A percentile compares a stretch with the other conserved stretches of the same genome.
Evolutionary conservation across 2,888 invertebrate genomes (phyloP).

Genomic region (Eurytoma californica): DNA sequence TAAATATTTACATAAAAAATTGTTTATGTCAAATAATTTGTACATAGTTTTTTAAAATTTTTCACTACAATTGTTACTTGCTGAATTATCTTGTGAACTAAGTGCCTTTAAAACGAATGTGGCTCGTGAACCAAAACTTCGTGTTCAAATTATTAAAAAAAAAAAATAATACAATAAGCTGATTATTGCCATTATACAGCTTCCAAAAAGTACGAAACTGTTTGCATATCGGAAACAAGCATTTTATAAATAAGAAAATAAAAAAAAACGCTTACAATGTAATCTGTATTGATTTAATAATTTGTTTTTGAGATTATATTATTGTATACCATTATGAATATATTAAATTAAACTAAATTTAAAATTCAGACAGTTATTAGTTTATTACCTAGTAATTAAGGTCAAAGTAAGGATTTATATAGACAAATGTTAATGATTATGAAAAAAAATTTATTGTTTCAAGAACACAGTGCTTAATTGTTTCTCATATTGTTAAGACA

Average conservation of each 20-base stretch:
- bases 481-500: slow-evolving; percentile 36
- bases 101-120: slow-evolving; percentile 54
- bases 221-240: slow-evolving; percentile 35
- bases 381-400: background rate
- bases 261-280: slow-evolving; percentile 41
- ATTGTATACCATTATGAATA: slow-evolving; percentile 27
- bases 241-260: slow-evolving; percentile 44
- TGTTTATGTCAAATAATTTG: slow-evolving; percentile 47
- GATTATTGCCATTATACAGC: slow-evolving; percentile 41
- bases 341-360: slow-evolving; percentile 31
- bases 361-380: background rate
- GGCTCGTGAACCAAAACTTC: slow-evolving; percentile 53
- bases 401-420: background rate
- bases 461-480: slow-evolving; percentile 52
- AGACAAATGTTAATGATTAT: slow-evolving; percentile 21
- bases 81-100: slow-evolving; percentile 50
- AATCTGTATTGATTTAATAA: slow-evolving; percentile 35
- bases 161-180: slow-evolving; percentile 12
- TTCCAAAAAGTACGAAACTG: slow-evolving; percentile 37
- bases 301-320: slow-evolving; percentile 42
- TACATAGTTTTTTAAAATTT: slow-evolving; percentile 51
- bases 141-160: slow-evolving; percentile 50
- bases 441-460: slow-evolving; percentile 53
- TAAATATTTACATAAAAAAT: slow-evolving; percentile 45
- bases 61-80: slow-evolving; percentile 48